phyloP scores from a whole-genome alignment of 2,113 vertebrate genomes.

The Pygoscelis antarcticus region DNA sequence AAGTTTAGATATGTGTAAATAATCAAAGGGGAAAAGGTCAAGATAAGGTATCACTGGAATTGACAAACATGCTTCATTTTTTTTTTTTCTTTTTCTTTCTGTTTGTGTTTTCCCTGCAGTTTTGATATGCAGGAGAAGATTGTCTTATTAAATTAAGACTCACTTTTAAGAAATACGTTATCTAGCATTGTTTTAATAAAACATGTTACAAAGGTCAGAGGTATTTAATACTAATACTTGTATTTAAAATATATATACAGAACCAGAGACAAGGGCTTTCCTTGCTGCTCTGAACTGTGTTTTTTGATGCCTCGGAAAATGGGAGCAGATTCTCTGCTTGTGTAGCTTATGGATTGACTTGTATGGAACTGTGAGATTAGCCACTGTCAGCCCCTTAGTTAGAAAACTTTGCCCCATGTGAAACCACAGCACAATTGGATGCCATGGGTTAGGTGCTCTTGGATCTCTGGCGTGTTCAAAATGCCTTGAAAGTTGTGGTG shows the following conservation, averaged over 20 bases:
- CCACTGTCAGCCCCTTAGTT: background rate
- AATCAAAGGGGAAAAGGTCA: background rate
- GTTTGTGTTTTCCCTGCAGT: background rate
- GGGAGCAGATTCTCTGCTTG: background rate
- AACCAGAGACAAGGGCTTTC: background rate
- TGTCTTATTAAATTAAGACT: background rate
- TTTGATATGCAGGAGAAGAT: background rate
- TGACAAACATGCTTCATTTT: background rate
- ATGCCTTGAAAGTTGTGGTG: background rate
- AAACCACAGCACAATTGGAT: background rate
- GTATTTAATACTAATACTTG: background rate
- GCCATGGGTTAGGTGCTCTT: background rate
- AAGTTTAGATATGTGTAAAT: background rate
- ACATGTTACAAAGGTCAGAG: background rate
- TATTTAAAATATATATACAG: background rate
- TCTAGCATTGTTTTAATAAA: background rate
- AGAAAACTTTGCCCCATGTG: background rate
- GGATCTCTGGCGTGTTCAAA: background rate
- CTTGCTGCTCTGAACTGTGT: background rate
- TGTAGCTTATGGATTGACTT: background rate
- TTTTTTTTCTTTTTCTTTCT: background rate
- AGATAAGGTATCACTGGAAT: background rate
- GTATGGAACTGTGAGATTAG: background rate
- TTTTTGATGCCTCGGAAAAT: background rate
- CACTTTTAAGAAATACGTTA: background rate